These are phyloP conservation scores for Elachura formosa DNA, from an alignment of 2,113 vertebrate genomes.

Conservation along the genomic window DNA sequence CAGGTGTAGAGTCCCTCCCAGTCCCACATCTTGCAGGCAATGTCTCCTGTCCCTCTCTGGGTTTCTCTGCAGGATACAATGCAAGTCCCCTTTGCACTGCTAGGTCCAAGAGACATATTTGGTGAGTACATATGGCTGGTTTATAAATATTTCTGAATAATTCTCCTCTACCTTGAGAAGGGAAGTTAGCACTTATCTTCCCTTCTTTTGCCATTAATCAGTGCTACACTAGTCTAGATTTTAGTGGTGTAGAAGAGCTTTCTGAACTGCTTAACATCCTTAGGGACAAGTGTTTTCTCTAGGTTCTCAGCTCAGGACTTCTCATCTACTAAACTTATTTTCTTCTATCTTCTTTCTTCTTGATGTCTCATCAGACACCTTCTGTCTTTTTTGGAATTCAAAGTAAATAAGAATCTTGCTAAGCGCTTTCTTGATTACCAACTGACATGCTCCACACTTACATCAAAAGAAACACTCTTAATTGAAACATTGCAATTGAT, in stretches of 20 bases:
- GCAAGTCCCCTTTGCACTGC: not conserved
- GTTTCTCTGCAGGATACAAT: not conserved
- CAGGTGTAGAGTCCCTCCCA: not conserved
- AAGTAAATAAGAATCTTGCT: not conserved
- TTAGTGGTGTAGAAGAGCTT: not conserved
- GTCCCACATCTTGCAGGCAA: not conserved
- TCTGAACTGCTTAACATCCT: not conserved
- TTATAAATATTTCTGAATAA: not conserved
- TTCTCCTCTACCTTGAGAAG: not conserved
- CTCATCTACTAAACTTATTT: not conserved
- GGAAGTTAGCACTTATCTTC: not conserved
- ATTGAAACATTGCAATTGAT: conserved; percentile 16
- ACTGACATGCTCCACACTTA: not conserved
- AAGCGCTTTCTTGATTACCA: not conserved
- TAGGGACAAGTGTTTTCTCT: not conserved
- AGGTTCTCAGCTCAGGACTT: not conserved
- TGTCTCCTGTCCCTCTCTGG: not conserved
- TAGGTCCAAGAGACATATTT: not conserved
- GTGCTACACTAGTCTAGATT: not conserved
- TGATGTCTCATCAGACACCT: not conserved
- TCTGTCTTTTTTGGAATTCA: not conserved
- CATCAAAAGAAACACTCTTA: conserved; percentile 16
- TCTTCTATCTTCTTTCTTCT: not conserved
- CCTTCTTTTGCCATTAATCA: not conserved
- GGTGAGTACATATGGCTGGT: not conserved